Evolutionary conservation across 1,140 invertebrate species (phyloP).

Genomic region (Anastrepha obliqua): DNA sequence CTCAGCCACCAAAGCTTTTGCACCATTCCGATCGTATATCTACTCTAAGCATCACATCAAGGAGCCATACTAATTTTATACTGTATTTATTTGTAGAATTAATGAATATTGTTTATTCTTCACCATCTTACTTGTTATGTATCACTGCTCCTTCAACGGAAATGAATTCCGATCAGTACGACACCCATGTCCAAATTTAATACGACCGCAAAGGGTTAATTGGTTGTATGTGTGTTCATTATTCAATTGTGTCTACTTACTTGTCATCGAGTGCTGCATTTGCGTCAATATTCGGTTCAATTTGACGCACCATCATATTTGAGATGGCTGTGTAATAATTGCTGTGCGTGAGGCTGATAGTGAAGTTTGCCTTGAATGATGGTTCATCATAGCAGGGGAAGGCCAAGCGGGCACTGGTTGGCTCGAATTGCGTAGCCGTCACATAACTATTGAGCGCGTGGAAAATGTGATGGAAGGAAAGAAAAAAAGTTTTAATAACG

Average conservation of each 20-base stretch:
- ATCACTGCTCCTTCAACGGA: too few relatives aligned
- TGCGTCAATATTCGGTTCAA: slow-evolving; percentile 59
- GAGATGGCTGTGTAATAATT: slow-evolving; percentile 76
- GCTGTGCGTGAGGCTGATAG: slow-evolving; percentile 78
- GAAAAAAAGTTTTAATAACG: not conserved
- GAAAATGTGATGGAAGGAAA: not conserved
- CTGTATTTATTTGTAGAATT: too few relatives aligned
- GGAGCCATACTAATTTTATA: too few relatives aligned
- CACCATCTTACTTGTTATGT: too few relatives aligned
- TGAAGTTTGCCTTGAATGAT: slow-evolving; percentile 83
- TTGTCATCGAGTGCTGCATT: slow-evolving; percentile 50
- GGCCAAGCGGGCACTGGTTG: slow-evolving; percentile 85
- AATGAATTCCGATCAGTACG: too few relatives aligned
- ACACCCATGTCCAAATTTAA: too few relatives aligned
- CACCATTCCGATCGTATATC: too few relatives aligned
- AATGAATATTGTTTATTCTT: too few relatives aligned
- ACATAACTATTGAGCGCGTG: slow-evolving; percentile 77
- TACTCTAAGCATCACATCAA: too few relatives aligned
- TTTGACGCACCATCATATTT: slow-evolving; percentile 77
- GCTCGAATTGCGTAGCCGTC: slow-evolving; percentile 87
- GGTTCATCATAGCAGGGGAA: slow-evolving; percentile 96
- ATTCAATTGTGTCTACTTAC: slow-evolving; percentile 46
- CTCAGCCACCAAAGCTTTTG: too few relatives aligned
- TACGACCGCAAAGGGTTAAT: too few relatives aligned
- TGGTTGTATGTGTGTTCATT: not conserved